Conservation (phyloP, 2,888 invertebrate genomes). For the Frankliniella fusca region DNA sequence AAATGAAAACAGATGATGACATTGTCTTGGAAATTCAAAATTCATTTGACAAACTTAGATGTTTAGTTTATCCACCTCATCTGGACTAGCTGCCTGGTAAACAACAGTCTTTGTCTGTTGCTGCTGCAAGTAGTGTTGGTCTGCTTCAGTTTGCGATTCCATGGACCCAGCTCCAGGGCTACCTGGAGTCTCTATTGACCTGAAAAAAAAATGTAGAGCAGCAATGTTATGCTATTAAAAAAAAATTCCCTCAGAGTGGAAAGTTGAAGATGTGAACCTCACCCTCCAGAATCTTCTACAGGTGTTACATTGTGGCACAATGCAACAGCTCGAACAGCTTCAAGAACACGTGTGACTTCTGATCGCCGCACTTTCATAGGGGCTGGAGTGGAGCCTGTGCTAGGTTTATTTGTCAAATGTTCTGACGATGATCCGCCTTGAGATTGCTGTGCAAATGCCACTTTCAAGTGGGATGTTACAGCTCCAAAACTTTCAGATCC, state of each 20-base stretch:
- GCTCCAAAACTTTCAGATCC: slow-evolving; percentile 71
- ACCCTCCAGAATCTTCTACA: slow-evolving; percentile 64
- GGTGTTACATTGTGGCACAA: slow-evolving; percentile 99
- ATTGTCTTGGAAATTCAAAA: neutral
- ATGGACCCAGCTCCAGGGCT: slow-evolving; percentile 36
- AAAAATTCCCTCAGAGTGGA: neutral
- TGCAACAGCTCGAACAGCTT: slow-evolving; percentile 89
- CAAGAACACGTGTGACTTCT: slow-evolving; percentile 72
- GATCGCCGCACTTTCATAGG: slow-evolving; percentile 59
- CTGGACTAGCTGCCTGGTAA: slow-evolving; percentile 73
- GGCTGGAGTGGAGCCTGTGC: slow-evolving; percentile 29
- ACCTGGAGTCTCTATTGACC: slow-evolving; percentile 32
- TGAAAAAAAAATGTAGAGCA: neutral
- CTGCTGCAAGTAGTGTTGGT: slow-evolving; percentile 50
- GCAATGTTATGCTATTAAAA: neutral
- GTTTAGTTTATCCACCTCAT: slow-evolving; percentile 53
- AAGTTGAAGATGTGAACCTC: neutral
- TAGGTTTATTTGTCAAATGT: slow-evolving; percentile 34
- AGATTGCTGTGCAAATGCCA: slow-evolving; percentile 9
- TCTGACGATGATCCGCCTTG: neutral
- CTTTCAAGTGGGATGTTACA: slow-evolving; percentile 15
- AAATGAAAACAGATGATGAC: neutral
- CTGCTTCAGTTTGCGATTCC: slow-evolving; percentile 54
- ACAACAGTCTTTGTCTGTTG: slow-evolving; percentile 40
- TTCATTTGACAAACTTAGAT: neutral